phyloP scores from a whole-genome alignment of 2,888 invertebrate genomes.

The Perithous albicinctus region DNA sequence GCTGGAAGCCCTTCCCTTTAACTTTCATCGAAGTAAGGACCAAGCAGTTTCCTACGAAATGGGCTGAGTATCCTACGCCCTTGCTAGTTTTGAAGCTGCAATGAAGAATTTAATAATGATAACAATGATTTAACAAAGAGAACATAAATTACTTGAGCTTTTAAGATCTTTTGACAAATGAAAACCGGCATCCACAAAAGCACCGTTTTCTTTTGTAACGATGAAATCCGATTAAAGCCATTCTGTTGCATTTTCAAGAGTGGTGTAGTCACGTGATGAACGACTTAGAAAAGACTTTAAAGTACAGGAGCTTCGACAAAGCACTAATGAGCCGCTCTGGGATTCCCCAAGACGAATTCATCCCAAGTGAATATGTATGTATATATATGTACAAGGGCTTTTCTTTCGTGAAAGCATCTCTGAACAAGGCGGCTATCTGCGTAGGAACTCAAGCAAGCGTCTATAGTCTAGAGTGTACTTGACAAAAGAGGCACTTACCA shows the following conservation, averaged over 20 bases:
- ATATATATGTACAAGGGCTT: neutral
- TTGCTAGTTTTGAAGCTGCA: slow-evolving; percentile 99
- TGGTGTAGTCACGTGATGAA: neutral
- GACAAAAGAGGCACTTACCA: slow-evolving; percentile 88
- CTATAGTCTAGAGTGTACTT: slow-evolving; percentile 42
- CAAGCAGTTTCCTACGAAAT: slow-evolving; percentile 99
- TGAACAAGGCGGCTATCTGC: slow-evolving; percentile 30
- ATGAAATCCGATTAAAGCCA: slow-evolving; percentile 44
- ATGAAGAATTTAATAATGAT: slow-evolving; percentile 51
- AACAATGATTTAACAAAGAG: slow-evolving; percentile 6
- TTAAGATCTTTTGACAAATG: neutral
- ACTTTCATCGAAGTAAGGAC: slow-evolving; percentile 99
- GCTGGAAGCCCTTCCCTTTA: slow-evolving; percentile 99
- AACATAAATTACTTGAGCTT: neutral
- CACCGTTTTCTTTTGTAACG: slow-evolving; percentile 15
- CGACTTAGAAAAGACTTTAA: slow-evolving; percentile 26
- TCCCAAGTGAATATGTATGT: neutral
- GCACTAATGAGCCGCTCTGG: slow-evolving; percentile 27
- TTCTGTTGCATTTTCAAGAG: slow-evolving; percentile 29
- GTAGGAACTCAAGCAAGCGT: slow-evolving; percentile 12
- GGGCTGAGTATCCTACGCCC: slow-evolving; percentile 99
- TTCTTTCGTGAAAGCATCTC: slow-evolving; percentile 36
- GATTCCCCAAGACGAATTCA: slow-evolving; percentile 37
- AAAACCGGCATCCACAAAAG: neutral
- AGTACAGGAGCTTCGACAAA: slow-evolving; percentile 8